phyloP scores from a whole-genome alignment of 1,140 invertebrate genomes.

The Bombus turneri region DNA sequence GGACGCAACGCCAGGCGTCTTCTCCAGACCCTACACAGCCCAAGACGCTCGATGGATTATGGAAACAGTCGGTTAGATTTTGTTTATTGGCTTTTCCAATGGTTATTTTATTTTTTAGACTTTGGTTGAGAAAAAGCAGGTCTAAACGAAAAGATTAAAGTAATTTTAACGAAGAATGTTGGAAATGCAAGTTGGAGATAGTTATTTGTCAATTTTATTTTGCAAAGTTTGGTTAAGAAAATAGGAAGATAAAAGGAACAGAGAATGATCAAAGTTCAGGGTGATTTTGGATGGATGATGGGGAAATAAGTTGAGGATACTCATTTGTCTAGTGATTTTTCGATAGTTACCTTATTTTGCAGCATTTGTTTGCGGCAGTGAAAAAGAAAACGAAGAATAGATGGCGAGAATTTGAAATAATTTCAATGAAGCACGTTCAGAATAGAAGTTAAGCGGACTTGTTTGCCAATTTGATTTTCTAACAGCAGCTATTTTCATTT shows the following conservation, averaged over 20 bases:
- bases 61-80: neutral
- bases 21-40: slow-evolving; percentile 30
- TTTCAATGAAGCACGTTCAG: neutral
- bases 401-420: neutral
- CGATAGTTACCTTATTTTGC: too few relatives aligned
- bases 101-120: neutral
- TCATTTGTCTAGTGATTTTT: too few relatives aligned
- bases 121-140: rapidly evolving
- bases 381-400: too few relatives aligned
- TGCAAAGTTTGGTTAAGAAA: neutral
- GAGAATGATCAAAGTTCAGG: neutral
- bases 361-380: too few relatives aligned
- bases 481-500: too few relatives aligned
- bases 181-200: neutral
- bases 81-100: neutral
- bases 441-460: neutral
- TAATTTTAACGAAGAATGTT: neutral
- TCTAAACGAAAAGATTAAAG: neutral
- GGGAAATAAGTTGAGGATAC: too few relatives aligned
- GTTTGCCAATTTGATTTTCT: too few relatives aligned
- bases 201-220: neutral
- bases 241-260: neutral
- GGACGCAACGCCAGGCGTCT: slow-evolving; percentile 23
- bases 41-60: slow-evolving; percentile 2
- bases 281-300: neutral